Conservation (phyloP, 2,888 invertebrate species). For the Mimumesa dahlbomi region DNA sequence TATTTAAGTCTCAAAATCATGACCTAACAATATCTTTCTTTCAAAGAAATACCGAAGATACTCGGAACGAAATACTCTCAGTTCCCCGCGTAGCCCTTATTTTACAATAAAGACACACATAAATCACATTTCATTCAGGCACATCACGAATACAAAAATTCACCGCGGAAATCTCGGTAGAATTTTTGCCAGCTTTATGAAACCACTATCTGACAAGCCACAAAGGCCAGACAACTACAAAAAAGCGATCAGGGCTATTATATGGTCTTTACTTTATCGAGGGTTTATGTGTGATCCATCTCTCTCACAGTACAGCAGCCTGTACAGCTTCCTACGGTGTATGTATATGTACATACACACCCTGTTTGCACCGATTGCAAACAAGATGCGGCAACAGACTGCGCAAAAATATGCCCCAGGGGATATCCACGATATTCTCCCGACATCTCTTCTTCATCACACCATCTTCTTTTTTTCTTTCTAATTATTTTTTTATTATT, state of each 20-base stretch:
- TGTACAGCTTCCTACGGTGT: slow-evolving; percentile 16
- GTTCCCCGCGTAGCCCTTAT: too few relatives aligned
- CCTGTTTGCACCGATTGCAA: slow-evolving; percentile 22
- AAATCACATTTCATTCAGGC: slow-evolving; percentile 25
- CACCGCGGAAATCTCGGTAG: slow-evolving; percentile 11
- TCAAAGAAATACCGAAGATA: too few relatives aligned
- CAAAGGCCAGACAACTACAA: slow-evolving; percentile 13
- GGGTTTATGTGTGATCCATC: slow-evolving; percentile 46
- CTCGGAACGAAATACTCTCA: too few relatives aligned
- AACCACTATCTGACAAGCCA: slow-evolving; percentile 10
- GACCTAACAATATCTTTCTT: too few relatives aligned
- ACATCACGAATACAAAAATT: slow-evolving; percentile 17
- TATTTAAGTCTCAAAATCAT: too few relatives aligned
- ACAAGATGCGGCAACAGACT: slow-evolving; percentile 27
- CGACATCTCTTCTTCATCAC: slow-evolving; percentile 14
- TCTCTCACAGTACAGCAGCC: slow-evolving; percentile 49
- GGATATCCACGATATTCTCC: not conserved
- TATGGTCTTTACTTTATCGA: slow-evolving; percentile 35
- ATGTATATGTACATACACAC: too few relatives aligned
- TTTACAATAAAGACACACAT: slow-evolving; percentile 29
- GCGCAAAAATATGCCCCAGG: slow-evolving; percentile 19
- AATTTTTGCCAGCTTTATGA: slow-evolving; percentile 20
- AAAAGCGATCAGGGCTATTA: slow-evolving; percentile 15
- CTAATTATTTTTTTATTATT: slow-evolving; percentile 57
- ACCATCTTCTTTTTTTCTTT: too few relatives aligned